phyloP scores from a whole-genome alignment of 2,113 vertebrate species.

The Chloebia gouldiae region DNA sequence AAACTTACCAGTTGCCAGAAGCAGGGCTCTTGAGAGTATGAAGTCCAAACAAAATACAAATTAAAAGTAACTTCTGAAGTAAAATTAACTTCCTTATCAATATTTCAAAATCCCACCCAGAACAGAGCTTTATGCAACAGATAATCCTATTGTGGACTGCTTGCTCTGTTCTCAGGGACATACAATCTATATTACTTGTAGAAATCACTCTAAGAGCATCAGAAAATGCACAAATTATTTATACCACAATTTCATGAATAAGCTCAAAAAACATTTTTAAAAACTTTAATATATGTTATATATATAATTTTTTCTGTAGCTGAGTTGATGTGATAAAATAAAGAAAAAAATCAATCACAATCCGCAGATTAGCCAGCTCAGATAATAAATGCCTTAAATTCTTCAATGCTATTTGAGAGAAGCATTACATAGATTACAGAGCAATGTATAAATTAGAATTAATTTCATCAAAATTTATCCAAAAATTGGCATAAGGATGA shows the following conservation, averaged over 20 bases:
- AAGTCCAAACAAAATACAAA: background rate
- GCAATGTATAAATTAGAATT: background rate
- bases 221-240: background rate
- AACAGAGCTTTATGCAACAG: background rate
- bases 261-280: background rate
- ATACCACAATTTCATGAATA: background rate
- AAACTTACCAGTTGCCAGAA: background rate
- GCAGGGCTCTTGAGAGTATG: background rate
- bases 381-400: background rate
- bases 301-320: background rate
- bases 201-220: background rate
- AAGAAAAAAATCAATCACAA: background rate
- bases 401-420: background rate
- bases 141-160: background rate
- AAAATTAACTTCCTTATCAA: background rate
- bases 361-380: background rate
- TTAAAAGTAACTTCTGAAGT: background rate
- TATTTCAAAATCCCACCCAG: background rate
- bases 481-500: background rate
- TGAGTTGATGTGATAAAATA: background rate
- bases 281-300: background rate
- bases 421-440: background rate
- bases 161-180: background rate
- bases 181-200: background rate
- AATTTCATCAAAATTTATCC: background rate